Conservation (phyloP, 2,113 vertebrate species). For the Ameiurus melas region DNA sequence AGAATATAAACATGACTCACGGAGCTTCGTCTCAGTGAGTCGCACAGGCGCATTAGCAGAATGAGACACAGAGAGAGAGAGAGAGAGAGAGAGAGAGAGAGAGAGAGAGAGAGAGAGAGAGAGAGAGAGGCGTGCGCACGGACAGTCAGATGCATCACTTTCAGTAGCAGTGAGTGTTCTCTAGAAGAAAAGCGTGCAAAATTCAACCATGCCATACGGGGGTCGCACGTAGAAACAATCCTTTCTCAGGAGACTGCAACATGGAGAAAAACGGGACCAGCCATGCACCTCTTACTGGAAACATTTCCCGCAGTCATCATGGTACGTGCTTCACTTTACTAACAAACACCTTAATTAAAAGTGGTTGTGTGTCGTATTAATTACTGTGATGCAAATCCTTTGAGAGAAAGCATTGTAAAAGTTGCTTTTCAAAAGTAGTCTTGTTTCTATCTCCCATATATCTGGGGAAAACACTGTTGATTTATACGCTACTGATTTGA, state of each 20-base stretch:
- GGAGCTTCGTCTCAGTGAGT: not conserved
- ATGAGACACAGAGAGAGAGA: not conserved
- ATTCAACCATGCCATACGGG: not conserved
- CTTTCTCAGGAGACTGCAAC: not conserved
- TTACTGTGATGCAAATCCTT: not conserved
- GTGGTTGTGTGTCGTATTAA: not conserved
- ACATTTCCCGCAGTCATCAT: not conserved
- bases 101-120: not conserved
- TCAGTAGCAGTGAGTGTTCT: slow-evolving; percentile 12
- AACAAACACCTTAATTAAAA: not conserved
- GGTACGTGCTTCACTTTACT: slow-evolving; percentile 12
- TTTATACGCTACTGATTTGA: not conserved
- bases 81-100: not conserved
- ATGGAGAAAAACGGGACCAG: not conserved
- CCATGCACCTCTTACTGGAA: not conserved
- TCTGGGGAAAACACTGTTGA: not conserved
- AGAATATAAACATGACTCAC: slow-evolving; percentile 17
- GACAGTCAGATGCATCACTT: slow-evolving; percentile 23
- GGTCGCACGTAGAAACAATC: not conserved
- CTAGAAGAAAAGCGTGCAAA: not conserved
- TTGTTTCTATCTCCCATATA: not conserved
- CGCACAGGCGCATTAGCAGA: slow-evolving; percentile 19
- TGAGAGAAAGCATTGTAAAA: not conserved
- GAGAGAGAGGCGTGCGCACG: not conserved
- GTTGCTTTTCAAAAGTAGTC: not conserved